Conservation (phyloP, 2,888 invertebrate genomes). For the Ethmia dodecea region DNA sequence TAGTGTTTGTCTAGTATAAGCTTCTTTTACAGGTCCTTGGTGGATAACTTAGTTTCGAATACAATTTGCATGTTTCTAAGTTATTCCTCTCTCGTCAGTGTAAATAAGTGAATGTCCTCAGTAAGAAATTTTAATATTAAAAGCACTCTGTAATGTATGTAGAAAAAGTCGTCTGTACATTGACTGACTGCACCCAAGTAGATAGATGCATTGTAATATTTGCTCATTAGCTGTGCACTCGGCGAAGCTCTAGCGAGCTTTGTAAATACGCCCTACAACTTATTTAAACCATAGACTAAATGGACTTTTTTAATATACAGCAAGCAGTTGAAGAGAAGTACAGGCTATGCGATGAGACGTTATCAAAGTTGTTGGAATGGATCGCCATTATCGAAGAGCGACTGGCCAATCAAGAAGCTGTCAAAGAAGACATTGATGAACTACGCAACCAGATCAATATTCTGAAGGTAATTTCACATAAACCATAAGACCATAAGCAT, state of each 20-base stretch:
- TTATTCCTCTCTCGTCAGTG: constrained; percentile 6
- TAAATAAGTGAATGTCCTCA: constrained; percentile 17
- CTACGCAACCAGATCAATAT: constrained; percentile 92
- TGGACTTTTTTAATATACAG: constrained; percentile 69
- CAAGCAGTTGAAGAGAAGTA: constrained; percentile 97
- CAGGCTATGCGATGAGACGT: constrained; percentile 91
- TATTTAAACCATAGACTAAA: constrained; percentile 19
- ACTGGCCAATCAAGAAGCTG: constrained; percentile 90
- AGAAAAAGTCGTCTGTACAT: constrained; percentile 12
- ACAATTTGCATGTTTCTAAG: constrained; percentile 19
- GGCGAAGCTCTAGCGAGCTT: constrained; percentile 17
- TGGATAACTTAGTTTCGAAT: constrained; percentile 16
- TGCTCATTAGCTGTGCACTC: constrained; percentile 28
- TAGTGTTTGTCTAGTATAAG: constrained; percentile 41
- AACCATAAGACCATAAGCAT: not conserved
- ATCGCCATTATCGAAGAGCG: constrained; percentile 89
- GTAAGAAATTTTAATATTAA: too few relatives aligned
- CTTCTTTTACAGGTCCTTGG: constrained; percentile 37
- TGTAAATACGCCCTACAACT: constrained; percentile 16
- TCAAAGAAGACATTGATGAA: constrained; percentile 91
- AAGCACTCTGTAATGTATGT: constrained; percentile 15
- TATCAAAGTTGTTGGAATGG: constrained; percentile 92
- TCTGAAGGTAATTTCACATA: constrained; percentile 86
- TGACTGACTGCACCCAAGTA: constrained; percentile 33
- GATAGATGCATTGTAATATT: constrained; percentile 35